phyloP scores from a whole-genome alignment of 1,140 invertebrate genomes.

The Aporrectodea caliginosa region DNA sequence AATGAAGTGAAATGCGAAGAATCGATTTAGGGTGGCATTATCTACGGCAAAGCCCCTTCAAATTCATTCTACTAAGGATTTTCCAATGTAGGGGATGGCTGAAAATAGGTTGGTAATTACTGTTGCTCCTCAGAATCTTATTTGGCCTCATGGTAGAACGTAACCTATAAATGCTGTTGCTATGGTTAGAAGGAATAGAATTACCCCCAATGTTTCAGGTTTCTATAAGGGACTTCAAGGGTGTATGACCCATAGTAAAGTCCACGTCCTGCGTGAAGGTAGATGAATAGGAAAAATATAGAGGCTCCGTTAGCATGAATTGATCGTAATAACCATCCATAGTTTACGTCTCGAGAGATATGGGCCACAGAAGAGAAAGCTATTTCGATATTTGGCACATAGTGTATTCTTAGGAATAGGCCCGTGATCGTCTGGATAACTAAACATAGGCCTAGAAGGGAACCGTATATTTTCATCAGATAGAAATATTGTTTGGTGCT shows the following conservation, averaged over 20 bases:
- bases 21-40: conserved; percentile 67
- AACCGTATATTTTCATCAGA: conserved; percentile 41
- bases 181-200: conserved; percentile 38
- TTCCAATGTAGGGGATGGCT: conserved; percentile 39
- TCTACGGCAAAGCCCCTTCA: conserved; percentile 69
- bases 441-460: conserved; percentile 37
- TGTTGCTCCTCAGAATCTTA: conserved; percentile 40
- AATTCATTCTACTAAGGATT: conserved; percentile 62
- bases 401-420: conserved; percentile 39
- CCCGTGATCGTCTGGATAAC: conserved; percentile 39
- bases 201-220: conserved; percentile 36
- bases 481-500: conserved; percentile 25
- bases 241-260: conserved; percentile 39
- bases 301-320: conserved; percentile 43
- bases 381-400: conserved; percentile 30
- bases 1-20: conserved; percentile 69
- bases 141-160: conserved; percentile 40
- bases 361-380: conserved; percentile 40
- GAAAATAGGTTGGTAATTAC: conserved; percentile 41
- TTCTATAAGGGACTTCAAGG: no score
- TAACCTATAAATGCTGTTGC: conserved; percentile 39
- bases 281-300: conserved; percentile 41
- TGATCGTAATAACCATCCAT: conserved; percentile 37
- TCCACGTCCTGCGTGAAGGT: conserved; percentile 41
- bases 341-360: conserved; percentile 40